Percentiles rank a stretch among this genome's conserved stretches.
Evolutionary conservation across 2,113 vertebrate genomes (phyloP).

Genomic region (Salvelinus namaycush): DNA sequence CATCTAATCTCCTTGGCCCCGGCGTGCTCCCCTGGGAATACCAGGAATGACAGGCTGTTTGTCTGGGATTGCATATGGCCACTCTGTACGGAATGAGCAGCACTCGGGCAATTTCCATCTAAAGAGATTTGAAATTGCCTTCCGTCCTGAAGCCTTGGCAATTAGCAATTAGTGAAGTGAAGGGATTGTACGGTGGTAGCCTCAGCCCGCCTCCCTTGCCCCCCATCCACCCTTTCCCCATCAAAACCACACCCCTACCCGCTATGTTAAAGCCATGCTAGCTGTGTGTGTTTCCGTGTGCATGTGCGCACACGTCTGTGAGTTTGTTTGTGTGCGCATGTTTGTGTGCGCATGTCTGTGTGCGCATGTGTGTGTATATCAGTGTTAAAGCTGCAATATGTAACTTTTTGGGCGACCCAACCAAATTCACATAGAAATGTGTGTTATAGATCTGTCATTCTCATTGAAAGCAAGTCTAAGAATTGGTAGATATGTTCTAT

Average conservation of each 20-base stretch:
- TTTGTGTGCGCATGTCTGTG: not conserved
- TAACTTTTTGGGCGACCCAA: too few species aligned
- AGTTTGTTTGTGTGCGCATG: constrained; percentile 4
- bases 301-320: constrained; percentile 19
- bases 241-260: constrained; percentile 4
- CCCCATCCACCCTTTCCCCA: constrained; percentile 8
- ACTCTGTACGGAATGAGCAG: constrained; percentile 37
- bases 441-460: too few species aligned
- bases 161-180: constrained; percentile 71
- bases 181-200: constrained; percentile 59
- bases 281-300: constrained; percentile 29
- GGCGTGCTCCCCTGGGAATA: constrained; percentile 59
- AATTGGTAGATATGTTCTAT: too few species aligned
- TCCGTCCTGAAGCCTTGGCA: constrained; percentile 68
- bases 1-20: constrained; percentile 70
- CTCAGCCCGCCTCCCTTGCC: constrained; percentile 25
- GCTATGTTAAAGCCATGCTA: constrained; percentile 44
- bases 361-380: not conserved
- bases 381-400: too few species aligned
- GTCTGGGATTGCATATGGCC: constrained; percentile 69
- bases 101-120: constrained; percentile 71
- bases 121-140: constrained; percentile 74
- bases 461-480: too few species aligned
- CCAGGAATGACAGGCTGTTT: constrained; percentile 74
- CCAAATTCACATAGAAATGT: too few species aligned